Evolutionary conservation across 2,113 vertebrate genomes (phyloP).

Genomic region (Phycodurus eques): DNA sequence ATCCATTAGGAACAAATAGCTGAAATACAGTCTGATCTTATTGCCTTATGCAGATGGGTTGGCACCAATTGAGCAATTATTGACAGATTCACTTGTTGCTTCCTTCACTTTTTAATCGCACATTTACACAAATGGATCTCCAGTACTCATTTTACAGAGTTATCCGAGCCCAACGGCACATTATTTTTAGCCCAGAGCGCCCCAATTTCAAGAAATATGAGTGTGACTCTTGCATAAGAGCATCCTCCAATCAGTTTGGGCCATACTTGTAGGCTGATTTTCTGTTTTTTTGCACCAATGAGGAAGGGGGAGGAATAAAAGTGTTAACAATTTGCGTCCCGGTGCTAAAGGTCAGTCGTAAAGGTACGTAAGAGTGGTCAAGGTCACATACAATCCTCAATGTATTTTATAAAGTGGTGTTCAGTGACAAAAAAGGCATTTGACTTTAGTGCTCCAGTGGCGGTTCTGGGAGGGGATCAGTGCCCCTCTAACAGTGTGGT

Average conservation of each 20-base stretch:
- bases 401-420: too few relatives aligned
- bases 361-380: background rate
- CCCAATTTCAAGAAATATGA: slow-evolving; percentile 34
- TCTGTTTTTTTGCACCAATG: background rate
- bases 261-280: background rate
- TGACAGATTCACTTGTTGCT: background rate
- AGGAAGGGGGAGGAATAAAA: background rate
- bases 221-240: slow-evolving; percentile 6
- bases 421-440: too few relatives aligned
- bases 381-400: too few relatives aligned
- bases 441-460: too few relatives aligned
- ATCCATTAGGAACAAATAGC: background rate
- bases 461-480: too few relatives aligned
- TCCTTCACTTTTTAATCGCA: slow-evolving; percentile 5
- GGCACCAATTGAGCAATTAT: background rate
- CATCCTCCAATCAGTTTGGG: background rate
- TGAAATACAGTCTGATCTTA: background rate
- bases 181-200: slow-evolving; percentile 52
- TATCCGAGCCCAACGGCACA: slow-evolving; percentile 35
- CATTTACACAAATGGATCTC: slow-evolving; percentile 5
- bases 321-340: background rate
- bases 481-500: background rate
- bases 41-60: background rate
- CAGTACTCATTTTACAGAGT: slow-evolving; percentile 17
- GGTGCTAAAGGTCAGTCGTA: background rate